Base-by-base conservation (phyloP, 2,888 invertebrate genomes). In the Conus canariensis region DNA sequence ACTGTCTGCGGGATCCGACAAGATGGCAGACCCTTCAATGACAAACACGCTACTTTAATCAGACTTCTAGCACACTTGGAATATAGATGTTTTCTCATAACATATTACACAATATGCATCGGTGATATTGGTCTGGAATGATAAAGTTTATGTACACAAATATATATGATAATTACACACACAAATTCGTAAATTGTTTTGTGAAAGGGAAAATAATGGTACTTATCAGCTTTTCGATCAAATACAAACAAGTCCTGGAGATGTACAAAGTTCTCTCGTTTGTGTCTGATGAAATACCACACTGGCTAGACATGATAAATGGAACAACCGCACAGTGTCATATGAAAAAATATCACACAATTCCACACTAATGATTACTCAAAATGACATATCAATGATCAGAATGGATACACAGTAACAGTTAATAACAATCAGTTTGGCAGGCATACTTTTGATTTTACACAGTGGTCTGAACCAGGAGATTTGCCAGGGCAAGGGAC, bases 61-160 rank as follows among this genome's bases (percentile, higher is more conserved):
- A 85, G 19, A 58, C 85, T 85, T 80, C 14, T 80, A 80, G 80
- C 19, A 80, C 30, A 80, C 80, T 80, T 80, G 80, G 80, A 80
- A 80, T 80, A 80, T 80, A 80, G 30, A 25, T 80, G 22, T 74
- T 19, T 74, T 70, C 67, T 12, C 45, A 45, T 60, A 87, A 87
- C 22, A 87, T 25, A 70, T 25, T 86, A 14, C 85, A 87, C 56
- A 70, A 87, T 45, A 87, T 87, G 67, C 87, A 87, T 67, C 70
- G 70, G 8, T 67, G 67, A 83, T 83, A 83, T 83, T 70, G 59
- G 25, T 45, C 22, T 87, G 87, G 87, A 87, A 87, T 87, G 87
- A 25, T 85, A 85, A 85, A 85, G 85, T 60, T 25, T 85, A 85
- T 85, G 82, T 83, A 83, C 82, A 83, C 82, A 80, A 10, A 14